Evolutionary conservation across 2,113 vertebrate species (phyloP).

Genomic region (Dendropsophus ebraccatus): DNA sequence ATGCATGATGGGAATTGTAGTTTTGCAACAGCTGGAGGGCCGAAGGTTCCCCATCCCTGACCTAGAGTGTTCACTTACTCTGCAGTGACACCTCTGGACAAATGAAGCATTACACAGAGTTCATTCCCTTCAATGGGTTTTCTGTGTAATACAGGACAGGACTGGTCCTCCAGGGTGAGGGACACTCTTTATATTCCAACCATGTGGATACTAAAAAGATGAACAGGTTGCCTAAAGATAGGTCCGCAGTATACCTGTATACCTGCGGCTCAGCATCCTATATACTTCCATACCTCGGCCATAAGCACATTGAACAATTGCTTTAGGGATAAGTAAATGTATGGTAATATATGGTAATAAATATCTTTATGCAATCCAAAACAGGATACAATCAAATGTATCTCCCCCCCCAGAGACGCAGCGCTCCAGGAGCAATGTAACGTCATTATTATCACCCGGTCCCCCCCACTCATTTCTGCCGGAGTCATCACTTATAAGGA

Average conservation of each 20-base stretch:
- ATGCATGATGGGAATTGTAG: no score
- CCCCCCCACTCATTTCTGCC: not conserved
- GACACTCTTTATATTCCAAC: no score
- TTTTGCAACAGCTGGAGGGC: no score
- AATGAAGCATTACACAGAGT: not conserved
- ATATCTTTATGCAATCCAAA: constrained; percentile 29
- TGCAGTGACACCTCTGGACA: not conserved
- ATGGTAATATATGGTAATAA: constrained; percentile 22
- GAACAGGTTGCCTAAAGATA: no score
- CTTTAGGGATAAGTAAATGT: not conserved
- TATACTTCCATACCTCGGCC: not conserved
- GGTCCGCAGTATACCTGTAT: not conserved
- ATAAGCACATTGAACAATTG: not conserved
- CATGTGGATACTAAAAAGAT: no score
- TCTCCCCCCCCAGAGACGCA: not conserved
- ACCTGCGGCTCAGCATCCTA: not conserved
- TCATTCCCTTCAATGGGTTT: not conserved
- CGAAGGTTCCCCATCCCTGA: no score
- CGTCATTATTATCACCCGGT: not conserved
- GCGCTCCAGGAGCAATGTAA: not conserved
- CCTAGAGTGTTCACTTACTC: not conserved
- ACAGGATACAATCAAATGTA: not conserved
- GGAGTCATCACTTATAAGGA: not conserved
- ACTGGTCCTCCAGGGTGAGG: no score
- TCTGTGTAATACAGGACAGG: not conserved